phyloP scores from a whole-genome alignment of 35 echinoderm and acorn worm genomes.

The Apostichopus californicus region DNA sequence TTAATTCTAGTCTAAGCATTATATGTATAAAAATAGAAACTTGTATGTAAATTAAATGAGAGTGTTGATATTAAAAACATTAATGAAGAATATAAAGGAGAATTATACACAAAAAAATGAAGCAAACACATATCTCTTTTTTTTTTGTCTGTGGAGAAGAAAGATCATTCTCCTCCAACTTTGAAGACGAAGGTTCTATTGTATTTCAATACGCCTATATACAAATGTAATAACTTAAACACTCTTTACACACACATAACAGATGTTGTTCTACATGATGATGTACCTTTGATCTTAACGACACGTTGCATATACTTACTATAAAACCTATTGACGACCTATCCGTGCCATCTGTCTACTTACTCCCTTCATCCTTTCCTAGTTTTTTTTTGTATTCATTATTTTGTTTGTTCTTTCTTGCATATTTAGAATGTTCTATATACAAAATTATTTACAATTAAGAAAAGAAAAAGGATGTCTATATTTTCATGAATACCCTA shows the following conservation, averaged over 20 bases:
- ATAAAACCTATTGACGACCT: neutral
- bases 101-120: neutral
- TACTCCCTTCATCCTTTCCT: no score
- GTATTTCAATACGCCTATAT: neutral
- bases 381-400: neutral
- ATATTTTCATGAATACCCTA: constrained; percentile 1
- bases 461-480: neutral
- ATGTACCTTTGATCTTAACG: neutral
- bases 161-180: neutral
- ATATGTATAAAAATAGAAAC: no score
- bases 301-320: neutral
- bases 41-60: no score
- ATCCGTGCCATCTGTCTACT: neutral
- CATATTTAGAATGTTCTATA: neutral
- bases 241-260: neutral
- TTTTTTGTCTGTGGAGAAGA: neutral
- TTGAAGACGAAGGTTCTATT: neutral
- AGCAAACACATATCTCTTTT: neutral
- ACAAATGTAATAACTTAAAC: neutral
- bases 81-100: neutral
- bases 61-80: no score
- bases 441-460: neutral
- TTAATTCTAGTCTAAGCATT: no score
- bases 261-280: neutral
- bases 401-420: neutral